Base-by-base conservation (phyloP, 2,888 invertebrate genomes). In the Tinea semifulvella region DNA sequence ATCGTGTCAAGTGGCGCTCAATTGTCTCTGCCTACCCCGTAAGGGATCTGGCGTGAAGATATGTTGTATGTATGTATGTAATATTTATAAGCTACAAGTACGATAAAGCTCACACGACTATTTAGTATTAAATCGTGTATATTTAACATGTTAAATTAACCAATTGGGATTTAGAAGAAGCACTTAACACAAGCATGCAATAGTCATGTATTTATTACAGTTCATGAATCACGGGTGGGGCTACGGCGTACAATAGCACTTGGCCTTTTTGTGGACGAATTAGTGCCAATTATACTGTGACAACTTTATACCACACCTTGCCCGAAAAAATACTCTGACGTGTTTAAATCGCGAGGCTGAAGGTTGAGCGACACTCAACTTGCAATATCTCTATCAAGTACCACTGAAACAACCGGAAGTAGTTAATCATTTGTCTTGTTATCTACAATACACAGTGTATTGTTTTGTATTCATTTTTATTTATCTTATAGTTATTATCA, bases 221-320 rank as follows among this genome's bases (percentile, higher is more conserved):
- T 17, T n/a, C 50, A 58, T 54, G 53, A 60, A 63, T 56, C 53
- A 56, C 61, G 69, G 74, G 72, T 61, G 73, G 68, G 73, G 73
- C 63, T 58, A 46, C 45, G 53, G 52, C 51, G 55, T 52, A 55
- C 57, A 58, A 61, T 62, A 53, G 53, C 53, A 52, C 54, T 57
- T 56, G 42, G 55, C 55, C 56, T 57, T 61, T 65, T 58, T 62
- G 60, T 60, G 56, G 58, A 60, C 53, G 63, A 65, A 63, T 65
- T 67, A 63, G 58, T 62, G 60, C 56, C 56, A 56, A 57, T 64
- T 63, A 59, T 59, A 53, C 22, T 22, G 13, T 22, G 22, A 22
- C 40, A 22, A 22, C 40, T 40, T 10, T 11, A 22, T 17, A 18
- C 42, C 42, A 20, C 42, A 28, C 42, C 42, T 42, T 42, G 17